phyloP scores from a whole-genome alignment of 92 coral and sea anemone species.

The Palythoa grandiflora region DNA sequence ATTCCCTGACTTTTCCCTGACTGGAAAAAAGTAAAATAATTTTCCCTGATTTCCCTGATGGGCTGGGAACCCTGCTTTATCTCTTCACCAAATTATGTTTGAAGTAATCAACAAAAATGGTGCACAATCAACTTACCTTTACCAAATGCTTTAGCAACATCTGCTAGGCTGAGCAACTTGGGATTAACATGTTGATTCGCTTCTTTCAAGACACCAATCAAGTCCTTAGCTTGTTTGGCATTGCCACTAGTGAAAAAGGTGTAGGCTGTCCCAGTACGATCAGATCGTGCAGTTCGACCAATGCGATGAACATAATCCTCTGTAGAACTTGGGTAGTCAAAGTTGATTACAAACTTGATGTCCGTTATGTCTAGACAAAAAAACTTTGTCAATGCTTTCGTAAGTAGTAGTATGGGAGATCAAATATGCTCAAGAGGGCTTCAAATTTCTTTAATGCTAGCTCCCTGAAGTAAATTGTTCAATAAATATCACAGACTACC shows the following conservation, averaged over 20 bases:
- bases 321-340: slow-evolving; percentile 97
- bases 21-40: too few relatives aligned
- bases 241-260: slow-evolving; percentile 95
- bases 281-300: slow-evolving; percentile 98
- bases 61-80: too few relatives aligned
- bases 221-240: slow-evolving; percentile 96
- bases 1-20: too few relatives aligned
- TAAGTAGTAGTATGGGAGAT: background rate
- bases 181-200: slow-evolving; percentile 97
- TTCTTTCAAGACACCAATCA: slow-evolving; percentile 85
- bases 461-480: slow-evolving; percentile 61
- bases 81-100: background rate
- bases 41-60: too few relatives aligned
- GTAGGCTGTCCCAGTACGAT: slow-evolving; percentile 97
- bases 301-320: slow-evolving; percentile 99
- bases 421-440: slow-evolving; percentile 55
- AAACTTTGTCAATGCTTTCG: background rate
- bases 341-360: slow-evolving; percentile 99
- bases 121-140: slow-evolving; percentile 67
- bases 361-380: slow-evolving; percentile 89
- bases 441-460: slow-evolving; percentile 70
- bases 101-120: too few relatives aligned
- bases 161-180: slow-evolving; percentile 79
- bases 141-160: slow-evolving; percentile 86
- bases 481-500: slow-evolving; percentile 45